Conservation (phyloP, 2,113 vertebrate species). For the Bufo bufo region DNA sequence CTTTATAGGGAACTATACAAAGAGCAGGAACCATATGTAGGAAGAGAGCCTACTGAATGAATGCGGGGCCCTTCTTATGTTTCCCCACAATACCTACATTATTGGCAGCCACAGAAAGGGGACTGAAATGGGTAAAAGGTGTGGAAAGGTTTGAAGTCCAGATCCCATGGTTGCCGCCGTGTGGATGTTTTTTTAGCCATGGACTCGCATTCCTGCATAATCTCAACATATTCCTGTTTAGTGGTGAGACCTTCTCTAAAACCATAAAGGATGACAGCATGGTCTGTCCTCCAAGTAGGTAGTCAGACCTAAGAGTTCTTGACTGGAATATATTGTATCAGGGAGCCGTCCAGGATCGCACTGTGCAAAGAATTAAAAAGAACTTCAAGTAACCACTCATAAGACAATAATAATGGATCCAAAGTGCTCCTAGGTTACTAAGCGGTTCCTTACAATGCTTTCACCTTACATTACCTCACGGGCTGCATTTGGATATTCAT, state of each 20-base stretch:
- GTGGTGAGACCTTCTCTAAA: conserved; percentile 24
- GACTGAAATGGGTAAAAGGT: background rate
- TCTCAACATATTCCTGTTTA: conserved; percentile 30
- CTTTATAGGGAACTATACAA: background rate
- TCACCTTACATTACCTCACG: background rate
- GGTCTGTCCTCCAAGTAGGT: background rate
- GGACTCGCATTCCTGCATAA: conserved; percentile 30
- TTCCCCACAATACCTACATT: background rate
- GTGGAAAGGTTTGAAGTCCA: background rate
- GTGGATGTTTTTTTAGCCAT: conserved; percentile 24
- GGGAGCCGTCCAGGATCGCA: background rate
- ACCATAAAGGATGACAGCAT: background rate
- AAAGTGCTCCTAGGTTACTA: background rate
- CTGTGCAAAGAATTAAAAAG: background rate
- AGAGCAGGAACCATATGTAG: background rate
- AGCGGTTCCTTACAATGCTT: background rate
- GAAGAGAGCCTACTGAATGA: background rate
- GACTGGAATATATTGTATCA: background rate
- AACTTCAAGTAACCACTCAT: background rate
- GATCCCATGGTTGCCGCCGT: background rate
- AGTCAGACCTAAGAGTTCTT: background rate
- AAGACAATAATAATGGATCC: background rate
- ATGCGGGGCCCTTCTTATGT: background rate
- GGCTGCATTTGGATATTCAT: background rate
- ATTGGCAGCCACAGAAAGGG: background rate